phyloP scores from a whole-genome alignment of 2,888 invertebrate genomes.

The Unio pictorum region DNA sequence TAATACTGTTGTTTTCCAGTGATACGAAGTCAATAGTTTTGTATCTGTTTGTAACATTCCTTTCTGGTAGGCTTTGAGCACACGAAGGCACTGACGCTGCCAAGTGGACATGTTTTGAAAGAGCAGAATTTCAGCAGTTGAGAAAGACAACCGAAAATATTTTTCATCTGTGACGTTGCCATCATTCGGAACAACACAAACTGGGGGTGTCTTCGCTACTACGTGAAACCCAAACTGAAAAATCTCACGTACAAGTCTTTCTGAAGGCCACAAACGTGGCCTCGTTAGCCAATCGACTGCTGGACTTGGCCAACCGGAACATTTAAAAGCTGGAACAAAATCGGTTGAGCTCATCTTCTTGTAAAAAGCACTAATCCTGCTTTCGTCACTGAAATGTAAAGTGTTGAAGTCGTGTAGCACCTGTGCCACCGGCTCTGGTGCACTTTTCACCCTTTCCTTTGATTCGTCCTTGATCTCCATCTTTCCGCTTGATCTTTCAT shows the following conservation, averaged over 20 bases:
- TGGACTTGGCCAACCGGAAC: conserved; percentile 11
- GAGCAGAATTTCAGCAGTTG: conserved; percentile 9
- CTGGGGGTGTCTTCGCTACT: conserved; percentile 10
- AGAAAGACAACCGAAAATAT: conserved; percentile 18
- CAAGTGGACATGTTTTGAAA: conserved; percentile 7
- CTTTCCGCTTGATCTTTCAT: background rate
- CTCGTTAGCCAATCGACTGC: conserved; percentile 16
- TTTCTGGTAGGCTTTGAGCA: conserved; percentile 20
- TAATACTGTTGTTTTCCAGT: conserved; percentile 18
- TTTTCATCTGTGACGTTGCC: background rate
- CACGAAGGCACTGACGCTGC: conserved; percentile 11
- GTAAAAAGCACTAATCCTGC: too few relatives aligned
- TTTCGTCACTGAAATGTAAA: too few relatives aligned
- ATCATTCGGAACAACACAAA: background rate
- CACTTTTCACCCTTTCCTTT: too few relatives aligned
- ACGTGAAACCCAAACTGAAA: conserved; percentile 12
- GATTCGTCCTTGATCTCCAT: background rate
- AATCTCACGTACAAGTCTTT: conserved; percentile 5
- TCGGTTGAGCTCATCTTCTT: conserved; percentile 9
- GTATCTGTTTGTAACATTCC: conserved; percentile 8
- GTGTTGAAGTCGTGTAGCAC: too few relatives aligned
- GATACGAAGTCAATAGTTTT: conserved; percentile 16
- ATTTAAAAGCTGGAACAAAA: conserved; percentile 17
- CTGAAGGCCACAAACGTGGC: conserved; percentile 16
- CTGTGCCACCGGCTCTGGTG: too few relatives aligned